Conservation (phyloP, 2,888 invertebrate species). For the Apamea anceps region DNA sequence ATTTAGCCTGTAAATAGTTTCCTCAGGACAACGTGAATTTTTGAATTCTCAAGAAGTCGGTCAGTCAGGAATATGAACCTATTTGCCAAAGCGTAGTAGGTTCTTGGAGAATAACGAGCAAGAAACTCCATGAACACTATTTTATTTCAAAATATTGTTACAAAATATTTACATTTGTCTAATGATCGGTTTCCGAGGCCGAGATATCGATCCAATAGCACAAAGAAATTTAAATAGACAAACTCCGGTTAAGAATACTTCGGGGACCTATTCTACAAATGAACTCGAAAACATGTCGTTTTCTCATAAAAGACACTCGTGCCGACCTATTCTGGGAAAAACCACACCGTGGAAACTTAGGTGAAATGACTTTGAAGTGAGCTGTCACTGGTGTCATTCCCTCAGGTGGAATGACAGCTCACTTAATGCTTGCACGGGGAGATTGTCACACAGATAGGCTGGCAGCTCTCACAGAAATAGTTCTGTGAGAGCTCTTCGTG, state of each 20-base stretch:
- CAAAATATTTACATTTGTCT: background rate
- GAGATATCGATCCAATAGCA: background rate
- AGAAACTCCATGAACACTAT: background rate
- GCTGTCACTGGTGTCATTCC: background rate
- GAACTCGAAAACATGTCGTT: background rate
- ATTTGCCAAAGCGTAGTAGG: background rate
- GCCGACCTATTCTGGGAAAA: background rate
- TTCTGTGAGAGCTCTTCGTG: background rate
- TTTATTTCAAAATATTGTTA: background rate
- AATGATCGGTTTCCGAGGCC: background rate
- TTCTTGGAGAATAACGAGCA: background rate
- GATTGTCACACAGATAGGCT: background rate
- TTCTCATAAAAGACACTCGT: background rate
- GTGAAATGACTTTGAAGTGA: background rate
- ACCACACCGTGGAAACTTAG: background rate
- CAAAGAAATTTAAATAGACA: background rate
- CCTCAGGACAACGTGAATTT: too few relatives aligned
- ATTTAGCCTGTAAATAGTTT: too few relatives aligned
- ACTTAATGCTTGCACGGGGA: background rate
- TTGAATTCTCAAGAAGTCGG: background rate
- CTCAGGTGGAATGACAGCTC: background rate
- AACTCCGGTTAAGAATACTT: background rate
- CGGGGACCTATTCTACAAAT: background rate
- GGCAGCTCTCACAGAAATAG: too few relatives aligned
- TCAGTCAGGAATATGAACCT: background rate